Evolutionary conservation across 2,888 invertebrate genomes (phyloP), one percentile per base, ranked within the genome.

Genomic region (Dorcus hopei): DNA sequence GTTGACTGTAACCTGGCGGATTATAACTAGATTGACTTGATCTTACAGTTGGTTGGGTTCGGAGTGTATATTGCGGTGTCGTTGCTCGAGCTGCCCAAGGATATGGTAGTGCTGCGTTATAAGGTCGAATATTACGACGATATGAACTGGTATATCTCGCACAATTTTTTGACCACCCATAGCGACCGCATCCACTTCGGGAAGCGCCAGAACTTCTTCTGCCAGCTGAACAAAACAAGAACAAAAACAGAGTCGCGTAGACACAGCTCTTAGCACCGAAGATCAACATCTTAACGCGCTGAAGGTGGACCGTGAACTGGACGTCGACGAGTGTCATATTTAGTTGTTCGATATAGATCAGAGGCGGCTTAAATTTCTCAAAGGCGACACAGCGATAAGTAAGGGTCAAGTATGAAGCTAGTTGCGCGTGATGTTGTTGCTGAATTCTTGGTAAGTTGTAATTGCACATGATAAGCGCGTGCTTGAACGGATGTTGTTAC

Each of bases 41-140:
- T 26, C 54, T 54, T 39, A 54, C 38, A 9, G 58, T 54, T 23
- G 53, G 48, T 9, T 58, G 58, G 4, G 58, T 54, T 45, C 54
- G 58, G 2, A 58, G 19, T 16, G 51, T 41, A 51, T 58, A 58
- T 38, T 47, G 38, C 2, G 54, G 58, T 0, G 58, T 58, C 2
- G 58, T 58, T 7, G 23, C 45, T 16, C 38, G 33, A 7, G 9
- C 45, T 14, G 48, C 48, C 3, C 11, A n/a, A n/a, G n/a, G n/a
- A n/a, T n/a, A n/a, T 11, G 23, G 45, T 45, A 16, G 3, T 19
- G 19, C 3, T 19, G 7, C 45, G 19, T 19, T 45, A 0, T 16
- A 9, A 19, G 11, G 19, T 45, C 19, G 45, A 23, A 45, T 23
- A 7, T 45, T 9, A n/a, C n/a, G n/a, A 3, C 9, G 16, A 6